Evolutionary conservation across 2,797 vertebrate genomes (phyloP).

Genomic region (Zalophus californianus): DNA sequence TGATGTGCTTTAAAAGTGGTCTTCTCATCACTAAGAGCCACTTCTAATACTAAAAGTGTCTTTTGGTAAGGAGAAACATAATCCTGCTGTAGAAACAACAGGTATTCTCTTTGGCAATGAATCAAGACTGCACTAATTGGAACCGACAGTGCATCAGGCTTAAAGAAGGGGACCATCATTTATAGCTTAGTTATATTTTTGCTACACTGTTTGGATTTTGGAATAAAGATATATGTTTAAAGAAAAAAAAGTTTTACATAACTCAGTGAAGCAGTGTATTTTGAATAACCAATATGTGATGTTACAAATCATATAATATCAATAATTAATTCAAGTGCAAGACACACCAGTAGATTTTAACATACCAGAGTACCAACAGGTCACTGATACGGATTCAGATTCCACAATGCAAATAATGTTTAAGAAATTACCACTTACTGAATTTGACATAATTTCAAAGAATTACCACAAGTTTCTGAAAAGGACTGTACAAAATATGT

Average conservation of each 20-base stretch:
- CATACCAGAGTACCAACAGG: not conserved
- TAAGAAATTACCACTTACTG: not conserved
- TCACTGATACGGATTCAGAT: not conserved
- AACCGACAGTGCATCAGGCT: not conserved
- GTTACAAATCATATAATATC: not conserved
- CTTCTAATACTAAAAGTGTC: not conserved
- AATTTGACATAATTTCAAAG: not conserved
- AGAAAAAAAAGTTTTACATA: not conserved
- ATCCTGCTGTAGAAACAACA: not conserved
- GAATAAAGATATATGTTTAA: conserved; percentile 38
- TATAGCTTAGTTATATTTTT: conserved; percentile 29
- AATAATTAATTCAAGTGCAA: not conserved
- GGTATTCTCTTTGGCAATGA: not conserved
- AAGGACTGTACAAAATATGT: not conserved
- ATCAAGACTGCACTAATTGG: not conserved
- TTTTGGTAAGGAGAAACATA: not conserved
- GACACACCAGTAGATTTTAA: not conserved
- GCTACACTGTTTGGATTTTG: conserved; percentile 43
- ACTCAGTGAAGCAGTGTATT: not conserved
- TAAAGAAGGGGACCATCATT: not conserved
- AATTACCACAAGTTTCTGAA: not conserved
- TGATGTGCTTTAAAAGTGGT: conserved; percentile 1
- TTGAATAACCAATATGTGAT: not conserved
- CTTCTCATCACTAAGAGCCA: not conserved
- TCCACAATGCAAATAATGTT: not conserved